Conservation (phyloP, 2,888 invertebrate genomes). For the Dryobota labecula region DNA sequence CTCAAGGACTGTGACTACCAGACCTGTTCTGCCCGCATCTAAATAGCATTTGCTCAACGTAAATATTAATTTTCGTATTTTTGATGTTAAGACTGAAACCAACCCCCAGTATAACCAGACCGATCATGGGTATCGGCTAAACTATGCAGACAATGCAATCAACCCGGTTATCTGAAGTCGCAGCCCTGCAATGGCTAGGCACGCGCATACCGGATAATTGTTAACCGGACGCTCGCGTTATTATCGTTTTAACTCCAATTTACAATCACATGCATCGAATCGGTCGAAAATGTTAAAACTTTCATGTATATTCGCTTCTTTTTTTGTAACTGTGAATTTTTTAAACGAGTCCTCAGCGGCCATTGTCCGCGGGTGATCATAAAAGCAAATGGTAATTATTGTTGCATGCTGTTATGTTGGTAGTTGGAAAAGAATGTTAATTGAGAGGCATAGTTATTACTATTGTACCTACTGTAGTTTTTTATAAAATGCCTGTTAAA, state of each 20-base stretch:
- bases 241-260: slow-evolving; percentile 62
- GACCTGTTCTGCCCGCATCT: no score
- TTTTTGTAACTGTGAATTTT: slow-evolving; percentile 42
- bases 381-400: slow-evolving; percentile 43
- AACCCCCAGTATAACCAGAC: neutral
- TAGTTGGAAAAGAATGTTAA: slow-evolving; percentile 19
- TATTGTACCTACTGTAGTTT: neutral
- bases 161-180: neutral
- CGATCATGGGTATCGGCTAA: no score
- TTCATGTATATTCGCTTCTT: slow-evolving; percentile 24
- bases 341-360: slow-evolving; percentile 24
- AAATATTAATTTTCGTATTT: neutral
- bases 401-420: slow-evolving; percentile 6
- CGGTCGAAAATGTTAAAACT: slow-evolving; percentile 26
- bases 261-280: slow-evolving; percentile 56
- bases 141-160: neutral
- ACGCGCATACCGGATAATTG: slow-evolving; percentile 52
- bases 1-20: neutral
- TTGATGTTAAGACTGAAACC: neutral
- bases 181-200: slow-evolving; percentile 48
- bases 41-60: neutral
- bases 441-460: slow-evolving; percentile 8
- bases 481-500: neutral
- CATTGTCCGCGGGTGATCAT: slow-evolving; percentile 22
- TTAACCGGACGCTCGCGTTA: slow-evolving; percentile 53